Evolutionary conservation across 2,113 vertebrate genomes (phyloP).

Genomic region (Rhadina sibilatrix): DNA sequence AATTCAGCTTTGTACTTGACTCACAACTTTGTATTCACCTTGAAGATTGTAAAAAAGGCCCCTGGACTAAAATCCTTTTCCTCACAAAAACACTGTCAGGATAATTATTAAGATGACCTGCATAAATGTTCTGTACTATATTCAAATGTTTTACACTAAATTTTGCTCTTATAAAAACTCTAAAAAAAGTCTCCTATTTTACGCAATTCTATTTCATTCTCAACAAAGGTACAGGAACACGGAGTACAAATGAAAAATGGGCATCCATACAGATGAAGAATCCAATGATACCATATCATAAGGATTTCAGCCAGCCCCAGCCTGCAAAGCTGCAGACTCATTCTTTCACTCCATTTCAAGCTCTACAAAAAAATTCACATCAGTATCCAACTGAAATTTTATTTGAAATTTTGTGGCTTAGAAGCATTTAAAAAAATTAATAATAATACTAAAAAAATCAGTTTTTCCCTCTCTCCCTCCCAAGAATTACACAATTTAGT

Average conservation of each 20-base stretch:
- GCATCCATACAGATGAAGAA: background rate
- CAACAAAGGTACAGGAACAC: background rate
- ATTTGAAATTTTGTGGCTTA: background rate
- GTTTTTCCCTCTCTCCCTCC: background rate
- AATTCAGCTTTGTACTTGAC: background rate
- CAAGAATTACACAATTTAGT: background rate
- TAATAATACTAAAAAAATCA: background rate
- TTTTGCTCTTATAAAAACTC: background rate
- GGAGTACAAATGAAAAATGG: background rate
- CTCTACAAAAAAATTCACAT: background rate
- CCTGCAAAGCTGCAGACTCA: background rate
- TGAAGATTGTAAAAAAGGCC: background rate
- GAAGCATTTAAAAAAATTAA: background rate
- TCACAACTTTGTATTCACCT: background rate
- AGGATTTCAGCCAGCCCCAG: background rate
- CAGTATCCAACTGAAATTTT: background rate
- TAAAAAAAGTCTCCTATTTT: background rate
- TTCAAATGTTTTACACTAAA: background rate
- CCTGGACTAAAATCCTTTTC: background rate
- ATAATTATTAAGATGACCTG: background rate
- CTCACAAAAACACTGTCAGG: background rate
- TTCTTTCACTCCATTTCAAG: background rate
- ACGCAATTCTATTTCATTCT: background rate
- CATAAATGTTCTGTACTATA: background rate
- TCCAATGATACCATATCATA: background rate